Evolutionary conservation across 2,888 invertebrate species (phyloP).

Genomic region (Sthenelais limicola): DNA sequence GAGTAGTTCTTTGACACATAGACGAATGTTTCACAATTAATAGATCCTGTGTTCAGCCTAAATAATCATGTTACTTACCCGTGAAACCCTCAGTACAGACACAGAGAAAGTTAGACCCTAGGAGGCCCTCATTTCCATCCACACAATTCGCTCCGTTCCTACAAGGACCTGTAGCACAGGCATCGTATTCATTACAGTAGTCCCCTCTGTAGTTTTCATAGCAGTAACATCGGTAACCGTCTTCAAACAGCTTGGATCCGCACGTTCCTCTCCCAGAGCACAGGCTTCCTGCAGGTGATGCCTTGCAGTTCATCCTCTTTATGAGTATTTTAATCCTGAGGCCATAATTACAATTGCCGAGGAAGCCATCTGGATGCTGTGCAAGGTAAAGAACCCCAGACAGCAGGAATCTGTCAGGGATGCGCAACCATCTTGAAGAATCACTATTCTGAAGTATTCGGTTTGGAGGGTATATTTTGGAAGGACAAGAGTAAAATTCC

Average conservation of each 20-base stretch:
- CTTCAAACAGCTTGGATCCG: conserved; percentile 27
- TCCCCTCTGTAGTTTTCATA: conserved; percentile 8
- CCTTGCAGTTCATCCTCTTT: neutral
- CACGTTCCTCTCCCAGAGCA: conserved; percentile 27
- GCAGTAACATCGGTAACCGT: conserved; percentile 23
- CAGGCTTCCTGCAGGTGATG: too few relatives aligned
- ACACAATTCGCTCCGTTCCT: conserved; percentile 19
- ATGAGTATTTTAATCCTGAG: conserved; percentile 19
- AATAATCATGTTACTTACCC: too few relatives aligned
- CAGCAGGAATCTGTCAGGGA: conserved; percentile 13
- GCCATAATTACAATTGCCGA: conserved; percentile 32
- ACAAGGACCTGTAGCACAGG: conserved; percentile 27
- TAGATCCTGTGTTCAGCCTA: too few relatives aligned
- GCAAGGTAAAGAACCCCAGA: conserved; percentile 18
- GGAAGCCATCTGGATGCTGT: conserved; percentile 29
- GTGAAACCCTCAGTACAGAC: conserved; percentile 39
- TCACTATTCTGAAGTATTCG: conserved; percentile 8
- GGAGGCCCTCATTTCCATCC: conserved; percentile 19
- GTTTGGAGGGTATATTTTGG: neutral
- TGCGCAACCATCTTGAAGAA: neutral
- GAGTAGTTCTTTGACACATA: too few relatives aligned
- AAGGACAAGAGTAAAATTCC: conserved; percentile 12
- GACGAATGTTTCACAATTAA: too few relatives aligned
- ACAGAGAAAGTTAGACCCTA: conserved; percentile 11
- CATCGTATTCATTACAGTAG: conserved; percentile 33